Evolutionary conservation across 2,888 invertebrate species (phyloP), one percentile per base, ranked within the genome.

Genomic region (Exephanes ischioxanthus): DNA sequence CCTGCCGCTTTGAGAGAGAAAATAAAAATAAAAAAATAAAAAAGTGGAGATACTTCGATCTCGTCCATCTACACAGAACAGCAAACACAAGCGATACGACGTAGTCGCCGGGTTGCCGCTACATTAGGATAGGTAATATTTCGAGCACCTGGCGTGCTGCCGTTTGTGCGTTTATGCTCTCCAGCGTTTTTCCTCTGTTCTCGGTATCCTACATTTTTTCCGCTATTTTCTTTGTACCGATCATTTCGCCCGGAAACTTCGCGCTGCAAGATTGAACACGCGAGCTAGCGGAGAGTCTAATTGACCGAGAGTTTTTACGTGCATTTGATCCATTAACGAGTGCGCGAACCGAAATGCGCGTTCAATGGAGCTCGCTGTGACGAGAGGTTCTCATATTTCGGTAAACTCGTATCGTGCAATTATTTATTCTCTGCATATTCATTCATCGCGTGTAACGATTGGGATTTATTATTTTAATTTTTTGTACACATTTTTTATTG

Each of bases 71-170:
- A 63, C 75, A 48, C 48, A 48, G 75, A n/a, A 63, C 30, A 7
- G 19, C 55, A 63, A 75, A n/a, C 63, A 6, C 48, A 63, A 63
- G 9, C 26, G 26, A 16, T 37, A 22, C 55, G 37, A 55, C 58
- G n/a, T 41, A 41, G 75, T 63, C 48, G 19, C n/a, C 48, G 61
- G 48, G 33, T 48, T 30, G 61, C 45, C n/a, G 63, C 33, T 16
- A 63, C 33, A 51, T 75, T 63, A 75, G 73, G 61, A 73, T 45
- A 45, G 75, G 30, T 63, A 63, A 75, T 75, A 75, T 75, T 63
- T 22, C 75, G 75, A 61, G 19, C 75, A 75, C 63, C 63, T 75
- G 63, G 63, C 33, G 22, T 26, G 22, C 58, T 16, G 22, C 73
- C 26, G 16, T 33, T 75, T n/a, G n/a, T 48, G 9, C 75, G 61